phyloP scores from a whole-genome alignment of 1,140 invertebrate genomes.

The Monomorium pharaonis region DNA sequence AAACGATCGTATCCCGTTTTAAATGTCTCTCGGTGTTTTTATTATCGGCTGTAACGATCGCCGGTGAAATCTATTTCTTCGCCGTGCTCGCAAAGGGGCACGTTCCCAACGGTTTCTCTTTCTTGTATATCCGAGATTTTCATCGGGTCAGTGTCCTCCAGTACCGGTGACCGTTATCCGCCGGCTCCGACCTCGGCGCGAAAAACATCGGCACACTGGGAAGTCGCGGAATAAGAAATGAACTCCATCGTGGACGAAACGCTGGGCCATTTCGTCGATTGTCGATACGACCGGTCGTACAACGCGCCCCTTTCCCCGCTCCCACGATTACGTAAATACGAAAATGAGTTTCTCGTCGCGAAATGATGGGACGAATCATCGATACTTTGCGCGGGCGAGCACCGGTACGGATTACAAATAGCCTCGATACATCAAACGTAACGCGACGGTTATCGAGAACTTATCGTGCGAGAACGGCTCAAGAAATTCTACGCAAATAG shows the following conservation, averaged over 20 bases:
- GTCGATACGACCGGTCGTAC: background rate
- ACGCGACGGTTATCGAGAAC: background rate
- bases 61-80: constrained; percentile 71
- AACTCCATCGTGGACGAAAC: background rate
- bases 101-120: constrained; percentile 70
- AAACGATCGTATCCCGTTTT: constrained; percentile 5
- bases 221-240: constrained; percentile 28
- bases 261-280: too few species aligned
- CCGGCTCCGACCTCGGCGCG: constrained; percentile 65
- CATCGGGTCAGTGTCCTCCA: constrained; percentile 75
- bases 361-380: background rate
- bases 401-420: background rate
- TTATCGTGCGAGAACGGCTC: background rate
- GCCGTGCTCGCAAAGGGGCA: constrained; percentile 15
- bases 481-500: constrained; percentile 1
- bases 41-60: constrained; percentile 55
- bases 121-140: constrained; percentile 71
- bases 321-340: constrained; percentile 26
- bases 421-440: background rate
- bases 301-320: background rate
- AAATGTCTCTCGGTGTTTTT: constrained; percentile 58
- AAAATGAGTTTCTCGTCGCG: background rate
- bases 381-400: background rate
- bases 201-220: constrained; percentile 60
- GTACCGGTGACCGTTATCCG: constrained; percentile 69